Evolutionary conservation across 2,797 vertebrate genomes (phyloP), one percentile per base, ranked within the genome.

Genomic region (Esox lucius): DNA sequence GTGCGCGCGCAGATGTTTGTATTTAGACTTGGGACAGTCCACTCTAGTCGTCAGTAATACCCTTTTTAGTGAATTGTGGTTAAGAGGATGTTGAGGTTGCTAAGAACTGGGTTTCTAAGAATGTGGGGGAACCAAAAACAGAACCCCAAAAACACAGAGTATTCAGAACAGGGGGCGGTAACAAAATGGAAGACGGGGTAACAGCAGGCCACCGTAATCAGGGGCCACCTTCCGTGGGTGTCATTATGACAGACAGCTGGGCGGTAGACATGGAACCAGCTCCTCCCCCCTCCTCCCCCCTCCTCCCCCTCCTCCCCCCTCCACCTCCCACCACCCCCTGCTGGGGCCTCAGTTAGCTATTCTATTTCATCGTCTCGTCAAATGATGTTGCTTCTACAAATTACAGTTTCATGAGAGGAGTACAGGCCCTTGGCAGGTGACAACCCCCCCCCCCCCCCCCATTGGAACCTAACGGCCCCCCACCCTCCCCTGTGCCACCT

Each of bases 171-270:
- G 49, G 66, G 61, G 73, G 84, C 59, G 2, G 42, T 8, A 39
- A 39, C 2, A 39, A 5, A 35, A 6, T 3, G 35, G 28, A 31
- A 19, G 49, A 16, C 1, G 67, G 79, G 80, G 82, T 22, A 73
- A n/a, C 9, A 65, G 80, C 12, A 79, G 67, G 84, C 72, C n/a
- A 9, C 83, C 81, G 77, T 83, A 88, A 90, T 92, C 85, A 85
- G 82, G 26, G 82, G 84, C 73, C 85, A 76, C 78, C 81, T 89
- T 87, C 74, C 81, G 82, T 81, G 73, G 78, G 85, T 87, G 89
- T 92, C 87, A 87, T 93, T 93, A 93, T 87, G 90, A 92, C 91
- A 90, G 91, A 92, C 91, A 90, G 91, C 86, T 90, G 91, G 90
- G 89, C 89, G 88, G 88, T 91, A 90, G 87, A 88, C 87, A 79